Conservation (phyloP, 2,113 vertebrate species). For the Piprites chloris region DNA sequence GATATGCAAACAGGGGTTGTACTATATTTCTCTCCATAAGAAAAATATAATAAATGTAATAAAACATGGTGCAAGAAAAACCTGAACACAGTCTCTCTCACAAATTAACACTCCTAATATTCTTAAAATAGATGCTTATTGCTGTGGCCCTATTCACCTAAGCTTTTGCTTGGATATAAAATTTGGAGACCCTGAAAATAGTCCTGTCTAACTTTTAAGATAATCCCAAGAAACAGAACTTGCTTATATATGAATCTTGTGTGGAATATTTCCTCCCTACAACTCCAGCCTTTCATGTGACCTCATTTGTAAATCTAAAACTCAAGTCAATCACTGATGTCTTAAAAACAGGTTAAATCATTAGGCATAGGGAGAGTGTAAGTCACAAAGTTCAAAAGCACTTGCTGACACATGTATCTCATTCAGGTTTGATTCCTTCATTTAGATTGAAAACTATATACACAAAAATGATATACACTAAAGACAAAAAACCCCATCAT, state of each 20-base stretch:
- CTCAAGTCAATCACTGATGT: background rate
- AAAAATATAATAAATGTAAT: background rate
- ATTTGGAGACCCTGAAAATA: background rate
- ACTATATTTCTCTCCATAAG: background rate
- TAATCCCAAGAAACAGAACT: background rate
- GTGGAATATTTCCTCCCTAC: background rate
- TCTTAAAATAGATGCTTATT: background rate
- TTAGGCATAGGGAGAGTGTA: background rate
- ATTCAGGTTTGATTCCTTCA: background rate
- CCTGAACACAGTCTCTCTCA: background rate
- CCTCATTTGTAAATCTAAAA: background rate
- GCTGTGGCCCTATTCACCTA: accelerated
- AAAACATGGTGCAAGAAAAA: background rate
- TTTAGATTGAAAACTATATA: background rate
- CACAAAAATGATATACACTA: accelerated
- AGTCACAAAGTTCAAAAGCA: background rate
- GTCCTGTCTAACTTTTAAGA: background rate
- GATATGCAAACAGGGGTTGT: background rate
- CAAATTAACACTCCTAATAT: background rate
- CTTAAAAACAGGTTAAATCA: background rate
- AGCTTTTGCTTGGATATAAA: background rate
- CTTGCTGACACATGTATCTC: background rate
- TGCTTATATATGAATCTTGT: background rate
- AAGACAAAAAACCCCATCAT: background rate
- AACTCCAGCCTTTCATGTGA: background rate